These are phyloP conservation scores for Theodoxus fluviatilis DNA, from an alignment of 2,888 invertebrate species.

Conservation along the genomic window DNA sequence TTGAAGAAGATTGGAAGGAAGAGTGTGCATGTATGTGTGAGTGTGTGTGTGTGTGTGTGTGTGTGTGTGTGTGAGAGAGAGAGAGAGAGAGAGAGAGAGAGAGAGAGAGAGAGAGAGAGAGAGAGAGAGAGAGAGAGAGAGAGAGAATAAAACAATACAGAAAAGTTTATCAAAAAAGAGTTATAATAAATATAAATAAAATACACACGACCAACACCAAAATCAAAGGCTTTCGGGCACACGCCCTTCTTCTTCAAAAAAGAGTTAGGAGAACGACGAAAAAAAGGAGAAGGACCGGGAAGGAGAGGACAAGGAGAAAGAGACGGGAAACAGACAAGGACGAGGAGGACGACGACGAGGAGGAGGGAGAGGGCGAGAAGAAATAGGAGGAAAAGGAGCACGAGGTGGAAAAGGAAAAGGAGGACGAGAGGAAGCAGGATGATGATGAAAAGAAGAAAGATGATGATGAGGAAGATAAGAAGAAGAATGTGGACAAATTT, in stretches of 20 bases:
- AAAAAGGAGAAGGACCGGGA: too few relatives aligned
- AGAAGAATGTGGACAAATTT: background rate
- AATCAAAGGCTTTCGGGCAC: background rate
- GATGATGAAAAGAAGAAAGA: too few relatives aligned
- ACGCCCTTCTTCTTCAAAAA: too few relatives aligned
- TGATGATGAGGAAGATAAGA: background rate
- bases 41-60: too few relatives aligned
- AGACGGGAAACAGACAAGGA: too few relatives aligned
- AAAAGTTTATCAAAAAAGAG: background rate
- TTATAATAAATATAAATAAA: background rate
- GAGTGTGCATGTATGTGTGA: too few relatives aligned
- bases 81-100: slow-evolving; percentile 2
- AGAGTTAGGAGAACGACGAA: too few relatives aligned
- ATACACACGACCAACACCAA: background rate
- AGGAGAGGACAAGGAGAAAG: too few relatives aligned
- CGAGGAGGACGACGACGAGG: slow-evolving; percentile 11
- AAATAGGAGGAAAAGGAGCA: background rate
- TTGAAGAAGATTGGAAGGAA: too few relatives aligned
- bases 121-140: slow-evolving; percentile 2
- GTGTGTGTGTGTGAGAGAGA: too few relatives aligned
- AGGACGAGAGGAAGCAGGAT: too few relatives aligned
- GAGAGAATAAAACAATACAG: background rate
- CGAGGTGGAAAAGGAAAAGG: too few relatives aligned
- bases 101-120: slow-evolving; percentile 2
- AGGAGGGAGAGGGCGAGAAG: background rate